A percentile compares a stretch with the other conserved stretches of the same genome.
These are phyloP conservation scores for Bombus picipes DNA, from an alignment of 1,140 invertebrate species.

Conservation along the genomic window DNA sequence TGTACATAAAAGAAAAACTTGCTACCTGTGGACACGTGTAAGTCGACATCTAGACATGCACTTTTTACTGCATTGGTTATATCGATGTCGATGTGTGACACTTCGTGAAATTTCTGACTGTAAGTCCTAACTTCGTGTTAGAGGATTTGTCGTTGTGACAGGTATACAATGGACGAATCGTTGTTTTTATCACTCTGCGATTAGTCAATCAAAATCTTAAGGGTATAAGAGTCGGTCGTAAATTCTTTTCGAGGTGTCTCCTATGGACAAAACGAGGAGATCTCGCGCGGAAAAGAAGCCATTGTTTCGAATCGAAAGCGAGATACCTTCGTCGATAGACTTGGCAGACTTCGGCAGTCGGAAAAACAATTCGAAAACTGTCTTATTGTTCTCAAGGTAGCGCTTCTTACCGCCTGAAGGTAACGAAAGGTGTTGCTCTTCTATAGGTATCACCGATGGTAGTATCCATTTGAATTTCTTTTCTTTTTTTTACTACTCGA, in stretches of 20 bases:
- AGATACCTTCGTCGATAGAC: constrained; percentile 34
- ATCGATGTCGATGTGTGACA: no score
- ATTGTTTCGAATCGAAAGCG: constrained; percentile 38
- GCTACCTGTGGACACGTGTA: no score
- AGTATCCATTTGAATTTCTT: background rate
- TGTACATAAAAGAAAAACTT: no score
- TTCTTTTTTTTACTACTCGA: no score
- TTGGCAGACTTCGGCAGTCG: background rate
- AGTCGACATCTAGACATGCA: no score
- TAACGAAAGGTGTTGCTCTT: background rate
- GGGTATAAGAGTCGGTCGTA: background rate
- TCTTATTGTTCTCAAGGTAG: constrained; percentile 6
- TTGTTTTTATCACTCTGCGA: background rate
- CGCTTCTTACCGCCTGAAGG: background rate
- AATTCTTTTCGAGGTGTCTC: background rate
- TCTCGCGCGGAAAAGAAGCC: background rate
- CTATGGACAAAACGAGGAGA: no score
- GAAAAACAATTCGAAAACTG: constrained; percentile 29
- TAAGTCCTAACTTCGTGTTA: no score
- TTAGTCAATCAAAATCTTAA: constrained; percentile 1
- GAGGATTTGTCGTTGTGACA: background rate
- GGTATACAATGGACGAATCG: background rate
- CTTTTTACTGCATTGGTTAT: no score
- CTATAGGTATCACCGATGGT: background rate
- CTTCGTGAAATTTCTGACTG: background rate